Conservation (phyloP, 2,113 vertebrate species). For the Semicossyphus pulcher region DNA sequence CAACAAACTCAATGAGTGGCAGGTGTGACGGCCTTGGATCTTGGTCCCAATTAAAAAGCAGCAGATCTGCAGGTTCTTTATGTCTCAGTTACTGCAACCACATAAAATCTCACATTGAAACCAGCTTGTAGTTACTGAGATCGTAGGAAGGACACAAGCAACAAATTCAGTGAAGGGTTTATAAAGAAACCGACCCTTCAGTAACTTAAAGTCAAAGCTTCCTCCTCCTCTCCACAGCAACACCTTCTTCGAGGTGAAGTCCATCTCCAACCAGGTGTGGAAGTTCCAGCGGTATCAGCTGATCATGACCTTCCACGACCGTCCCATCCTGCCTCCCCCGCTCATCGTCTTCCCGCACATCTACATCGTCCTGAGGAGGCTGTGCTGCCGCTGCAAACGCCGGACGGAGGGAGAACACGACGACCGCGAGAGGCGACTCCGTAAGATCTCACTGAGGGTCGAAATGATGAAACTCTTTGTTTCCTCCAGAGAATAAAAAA, state of each 20-base stretch:
- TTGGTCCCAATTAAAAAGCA: too few relatives aligned
- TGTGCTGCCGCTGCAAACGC: conserved; percentile 87
- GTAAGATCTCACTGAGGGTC: conserved; percentile 78
- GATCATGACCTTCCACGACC: conserved; percentile 98
- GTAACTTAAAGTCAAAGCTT: too few relatives aligned
- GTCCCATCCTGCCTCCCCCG: conserved; percentile 93
- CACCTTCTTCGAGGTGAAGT: conserved; percentile 98
- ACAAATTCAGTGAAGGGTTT: too few relatives aligned
- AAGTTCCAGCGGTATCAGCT: conserved; percentile 98
- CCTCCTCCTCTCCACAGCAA: conserved; percentile 84
- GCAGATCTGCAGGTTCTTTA: too few relatives aligned
- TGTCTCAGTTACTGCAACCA: too few relatives aligned
- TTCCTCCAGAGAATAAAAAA: background rate
- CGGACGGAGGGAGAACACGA: conserved; percentile 87
- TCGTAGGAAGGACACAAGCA: too few relatives aligned
- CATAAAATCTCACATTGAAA: too few relatives aligned
- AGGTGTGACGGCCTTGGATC: too few relatives aligned
- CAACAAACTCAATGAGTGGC: too few relatives aligned
- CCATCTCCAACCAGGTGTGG: conserved; percentile 99
- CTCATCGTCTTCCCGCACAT: conserved; percentile 95
- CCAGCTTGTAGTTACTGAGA: too few relatives aligned
- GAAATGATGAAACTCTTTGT: background rate
- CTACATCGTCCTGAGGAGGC: conserved; percentile 86
- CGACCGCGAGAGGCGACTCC: conserved; percentile 90
- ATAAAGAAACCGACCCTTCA: too few relatives aligned